Percentiles rank a stretch among this genome's conserved stretches.
Evolutionary conservation across 2,113 vertebrate genomes (phyloP).

Genomic region (Rhizomys pruinosus): DNA sequence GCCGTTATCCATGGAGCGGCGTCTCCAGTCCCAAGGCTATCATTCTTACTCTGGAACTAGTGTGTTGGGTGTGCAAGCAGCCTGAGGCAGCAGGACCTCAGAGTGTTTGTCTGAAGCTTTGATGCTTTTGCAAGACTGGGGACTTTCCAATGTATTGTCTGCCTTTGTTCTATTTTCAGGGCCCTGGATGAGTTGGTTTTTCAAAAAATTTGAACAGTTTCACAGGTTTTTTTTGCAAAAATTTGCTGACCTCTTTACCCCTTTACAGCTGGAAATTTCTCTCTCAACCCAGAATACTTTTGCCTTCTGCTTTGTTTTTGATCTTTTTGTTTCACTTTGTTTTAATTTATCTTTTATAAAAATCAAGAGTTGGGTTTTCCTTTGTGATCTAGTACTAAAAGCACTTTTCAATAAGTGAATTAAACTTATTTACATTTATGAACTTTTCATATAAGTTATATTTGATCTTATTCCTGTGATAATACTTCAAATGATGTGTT

Average conservation of each 20-base stretch:
- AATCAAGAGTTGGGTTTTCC: neutral
- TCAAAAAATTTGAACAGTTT: neutral
- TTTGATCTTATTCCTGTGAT: conserved; percentile 31
- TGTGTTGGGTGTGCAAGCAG: too few species aligned
- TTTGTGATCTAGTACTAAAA: neutral
- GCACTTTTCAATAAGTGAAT: neutral
- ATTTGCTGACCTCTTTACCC: conserved; percentile 13
- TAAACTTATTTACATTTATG: conserved; percentile 22
- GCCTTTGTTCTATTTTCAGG: neutral
- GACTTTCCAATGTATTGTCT: neutral
- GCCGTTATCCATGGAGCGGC: too few species aligned
- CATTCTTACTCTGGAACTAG: neutral
- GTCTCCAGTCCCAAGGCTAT: too few species aligned
- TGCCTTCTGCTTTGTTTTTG: neutral
- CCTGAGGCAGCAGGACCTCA: neutral
- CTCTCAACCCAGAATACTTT: conserved; percentile 11
- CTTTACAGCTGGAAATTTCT: neutral
- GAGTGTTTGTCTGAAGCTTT: neutral
- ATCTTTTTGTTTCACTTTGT: neutral
- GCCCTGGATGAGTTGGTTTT: neutral
- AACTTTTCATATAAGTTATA: neutral
- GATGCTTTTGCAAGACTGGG: neutral
- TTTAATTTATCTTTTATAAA: conserved; percentile 54
- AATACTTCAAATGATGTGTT: neutral
- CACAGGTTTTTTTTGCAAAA: neutral